Evolutionary conservation across 2,888 invertebrate species (phyloP), one percentile per base, ranked within the genome.

Genomic region (Hoplodrina ambigua): DNA sequence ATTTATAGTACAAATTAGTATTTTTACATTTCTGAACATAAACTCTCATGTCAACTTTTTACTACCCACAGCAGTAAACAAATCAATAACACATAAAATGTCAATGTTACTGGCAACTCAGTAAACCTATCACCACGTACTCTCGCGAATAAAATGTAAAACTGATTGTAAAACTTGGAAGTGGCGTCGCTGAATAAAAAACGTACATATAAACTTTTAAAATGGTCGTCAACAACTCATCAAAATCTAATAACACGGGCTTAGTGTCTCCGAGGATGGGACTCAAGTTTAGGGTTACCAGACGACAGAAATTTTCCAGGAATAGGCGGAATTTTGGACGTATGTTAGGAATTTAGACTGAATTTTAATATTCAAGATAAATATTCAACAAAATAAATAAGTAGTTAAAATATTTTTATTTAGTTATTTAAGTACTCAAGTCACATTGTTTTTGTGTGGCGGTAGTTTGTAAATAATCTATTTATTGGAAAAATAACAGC

Each of bases 231-330:
- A 91, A 91, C 90, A 92, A 89, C 89, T 91, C 90, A 91, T 93
- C 92, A 92, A 91, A 92, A 92, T 90, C 91, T 90, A 93, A 94
- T 94, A 93, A 92, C 88, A 86, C 80, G 85, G 86, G 88, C 90
- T 91, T 91, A 91, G 88, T 77, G 85, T 82, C 76, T 85, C 83
- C 56, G 63, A 67, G 72, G 73, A 73, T 74, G 67, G 71, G 19
- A 37, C 73, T 54, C 53, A 4, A 53, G 33, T 15, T 25, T 71
- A 74, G 73, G 73, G 73, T 63, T 78, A 62, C 72, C 63, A 74
- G 62, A 71, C 41, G 25, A 17, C 6, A 11, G 19, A n/a, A 58
- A 58, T 50, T 77, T 49, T 59, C 70, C 59, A 7, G 33, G 25
- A 13, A 20, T n/a, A 1, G 0, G 4, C 10, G 15, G 17, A 63